A percentile compares a stretch with the other conserved stretches of the same genome.
These are phyloP conservation scores for Eudasyphora cyanicolor DNA, from an alignment of 2,888 invertebrate species.

Conservation along the genomic window DNA sequence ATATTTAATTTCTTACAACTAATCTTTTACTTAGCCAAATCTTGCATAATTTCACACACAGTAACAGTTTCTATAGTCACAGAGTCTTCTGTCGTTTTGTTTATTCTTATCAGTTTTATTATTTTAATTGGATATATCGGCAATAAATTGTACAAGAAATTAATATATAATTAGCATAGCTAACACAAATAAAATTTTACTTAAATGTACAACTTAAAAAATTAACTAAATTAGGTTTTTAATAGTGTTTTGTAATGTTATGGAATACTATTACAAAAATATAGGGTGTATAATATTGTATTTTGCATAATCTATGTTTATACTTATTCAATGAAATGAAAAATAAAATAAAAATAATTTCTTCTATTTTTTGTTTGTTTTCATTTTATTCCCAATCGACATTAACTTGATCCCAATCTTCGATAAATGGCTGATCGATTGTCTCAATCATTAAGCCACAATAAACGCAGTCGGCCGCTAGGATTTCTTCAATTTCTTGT, in stretches of 20 bases:
- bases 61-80: too few relatives aligned
- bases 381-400: slow-evolving; percentile 89
- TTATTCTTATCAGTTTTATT: background rate
- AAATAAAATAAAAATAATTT: background rate
- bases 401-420: slow-evolving; percentile 88
- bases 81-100: too few relatives aligned
- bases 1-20: too few relatives aligned
- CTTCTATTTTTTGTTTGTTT: background rate
- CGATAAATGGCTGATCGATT: slow-evolving; percentile 93
- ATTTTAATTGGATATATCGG: background rate
- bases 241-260: background rate
- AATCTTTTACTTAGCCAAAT: too few relatives aligned
- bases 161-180: background rate
- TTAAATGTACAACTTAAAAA: background rate
- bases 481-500: slow-evolving; percentile 91
- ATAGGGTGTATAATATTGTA: background rate
- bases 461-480: slow-evolving; percentile 95
- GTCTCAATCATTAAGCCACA: slow-evolving; percentile 97
- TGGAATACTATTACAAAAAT: background rate
- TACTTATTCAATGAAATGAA: background rate
- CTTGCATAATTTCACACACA: too few relatives aligned
- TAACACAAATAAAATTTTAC: background rate
- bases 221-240: background rate
- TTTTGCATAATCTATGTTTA: too few relatives aligned
- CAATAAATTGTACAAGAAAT: background rate